Evolutionary conservation across 2,888 invertebrate genomes (phyloP), one percentile per base, ranked within the genome.

Genomic region (Apamea epomidion): DNA sequence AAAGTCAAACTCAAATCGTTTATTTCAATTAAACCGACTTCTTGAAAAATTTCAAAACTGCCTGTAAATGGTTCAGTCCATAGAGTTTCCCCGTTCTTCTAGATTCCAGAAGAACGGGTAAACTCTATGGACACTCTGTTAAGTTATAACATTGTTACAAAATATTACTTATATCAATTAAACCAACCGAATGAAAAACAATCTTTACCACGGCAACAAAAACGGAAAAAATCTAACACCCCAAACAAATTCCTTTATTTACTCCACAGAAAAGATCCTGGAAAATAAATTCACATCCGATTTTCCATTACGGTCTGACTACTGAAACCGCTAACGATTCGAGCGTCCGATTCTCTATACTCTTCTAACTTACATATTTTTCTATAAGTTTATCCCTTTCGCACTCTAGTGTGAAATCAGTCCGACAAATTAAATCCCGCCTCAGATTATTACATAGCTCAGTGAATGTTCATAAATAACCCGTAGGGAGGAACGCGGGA

Each of bases 401-500:
- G 81, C 93, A 90, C 94, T 89, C 95, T 97, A 97, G 97, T 97
- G 97, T 97, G 97, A 98, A 98, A 98, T 98, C 97, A 97, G 97
- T 97, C 97, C 97, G 97, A 97, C 97, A 98, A 98, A 98, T 98
- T 98, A 98, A 98, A 98, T 98, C 98, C 97, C 95, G 97, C 97
- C 97, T 97, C 97, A 97, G 97, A 97, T 98, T 98, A 98, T 98
- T 98, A 97, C 97, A 98, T 97, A 97, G 97, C 97, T 97, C 97
- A 97, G 97, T 97, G 97, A 97, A 97, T 97, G 97, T 97, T 97
- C 97, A 97, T 97, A 98, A 97, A 98, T 98, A 97, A 97, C 97
- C 94, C 93, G 90, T 91, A 91, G 93, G 93, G 93, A 92, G 92
- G 92, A 90, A 90, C 91, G 91, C 90, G 88, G 90, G 89, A 91